These are phyloP conservation scores for Venustaconcha ellipsiformis DNA, from an alignment of 1,140 invertebrate species.

Conservation along the genomic window DNA sequence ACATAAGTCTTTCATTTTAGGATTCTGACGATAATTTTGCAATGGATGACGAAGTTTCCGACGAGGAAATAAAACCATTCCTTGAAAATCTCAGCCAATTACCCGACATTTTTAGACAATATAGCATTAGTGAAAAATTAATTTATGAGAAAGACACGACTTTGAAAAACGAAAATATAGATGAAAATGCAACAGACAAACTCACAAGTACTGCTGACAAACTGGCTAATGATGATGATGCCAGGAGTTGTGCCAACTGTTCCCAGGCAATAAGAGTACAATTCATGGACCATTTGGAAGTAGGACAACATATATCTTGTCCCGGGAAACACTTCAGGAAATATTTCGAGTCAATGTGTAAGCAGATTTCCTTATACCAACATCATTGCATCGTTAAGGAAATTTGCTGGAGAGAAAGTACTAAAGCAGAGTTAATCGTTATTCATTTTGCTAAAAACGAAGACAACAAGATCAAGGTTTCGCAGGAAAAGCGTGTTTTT, in stretches of 20 bases:
- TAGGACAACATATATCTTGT: slow-evolving; percentile 22
- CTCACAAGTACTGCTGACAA: no score
- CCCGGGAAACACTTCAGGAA: neutral
- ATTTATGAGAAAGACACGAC: no score
- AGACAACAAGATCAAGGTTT: neutral
- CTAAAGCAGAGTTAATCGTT: neutral
- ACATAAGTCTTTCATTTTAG: no score
- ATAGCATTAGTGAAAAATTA: no score
- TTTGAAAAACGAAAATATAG: no score
- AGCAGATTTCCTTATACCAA: neutral
- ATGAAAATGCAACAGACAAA: no score
- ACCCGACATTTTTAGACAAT: no score
- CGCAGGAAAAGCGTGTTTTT: neutral
- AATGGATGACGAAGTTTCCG: no score
- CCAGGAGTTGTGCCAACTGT: slow-evolving; percentile 20
- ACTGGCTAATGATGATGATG: neutral
- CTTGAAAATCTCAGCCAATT: no score
- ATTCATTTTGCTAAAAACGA: slow-evolving; percentile 12
- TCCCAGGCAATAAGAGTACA: slow-evolving; percentile 1
- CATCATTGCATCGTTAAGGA: slow-evolving; percentile 13
- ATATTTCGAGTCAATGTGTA: neutral
- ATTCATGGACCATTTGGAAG: neutral
- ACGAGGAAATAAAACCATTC: no score
- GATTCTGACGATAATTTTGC: no score
- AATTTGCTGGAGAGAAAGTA: neutral